phyloP scores from a whole-genome alignment of 2,888 invertebrate species.

The Creontiades dilutus region DNA sequence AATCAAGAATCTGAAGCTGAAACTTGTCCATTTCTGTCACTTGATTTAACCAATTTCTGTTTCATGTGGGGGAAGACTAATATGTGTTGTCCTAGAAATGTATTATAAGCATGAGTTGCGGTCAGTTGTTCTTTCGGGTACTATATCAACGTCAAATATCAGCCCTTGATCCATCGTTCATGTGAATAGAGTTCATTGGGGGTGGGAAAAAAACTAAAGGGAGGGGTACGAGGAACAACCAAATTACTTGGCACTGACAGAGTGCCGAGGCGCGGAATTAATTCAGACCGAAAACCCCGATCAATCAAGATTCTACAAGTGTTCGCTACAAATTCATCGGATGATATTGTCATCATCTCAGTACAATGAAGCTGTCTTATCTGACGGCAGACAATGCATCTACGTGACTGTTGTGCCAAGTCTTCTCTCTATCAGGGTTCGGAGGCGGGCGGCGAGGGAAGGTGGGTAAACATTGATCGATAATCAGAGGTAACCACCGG shows the following conservation, averaged over 20 bases:
- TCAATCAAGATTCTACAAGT: slow-evolving; percentile 49
- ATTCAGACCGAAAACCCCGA: background rate
- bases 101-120: too few species aligned
- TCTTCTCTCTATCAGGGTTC: background rate
- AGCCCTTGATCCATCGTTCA: too few species aligned
- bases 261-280: background rate
- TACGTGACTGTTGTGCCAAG: slow-evolving; percentile 48
- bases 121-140: too few species aligned
- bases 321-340: slow-evolving; percentile 44
- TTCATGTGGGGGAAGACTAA: too few species aligned
- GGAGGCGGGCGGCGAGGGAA: background rate
- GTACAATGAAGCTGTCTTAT: slow-evolving; percentile 41
- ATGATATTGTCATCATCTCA: slow-evolving; percentile 29
- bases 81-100: too few species aligned
- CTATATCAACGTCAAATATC: too few species aligned
- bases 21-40: too few species aligned
- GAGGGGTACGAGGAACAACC: background rate
- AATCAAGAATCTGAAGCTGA: too few species aligned
- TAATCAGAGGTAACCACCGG: slow-evolving; percentile 38
- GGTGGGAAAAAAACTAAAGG: too few species aligned
- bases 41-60: too few species aligned
- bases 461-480: slow-evolving; percentile 51
- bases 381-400: slow-evolving; percentile 40
- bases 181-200: too few species aligned
- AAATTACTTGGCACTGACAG: background rate